Evolutionary conservation across 2,888 invertebrate species (phyloP).

Genomic region (Dryococelus australis): DNA sequence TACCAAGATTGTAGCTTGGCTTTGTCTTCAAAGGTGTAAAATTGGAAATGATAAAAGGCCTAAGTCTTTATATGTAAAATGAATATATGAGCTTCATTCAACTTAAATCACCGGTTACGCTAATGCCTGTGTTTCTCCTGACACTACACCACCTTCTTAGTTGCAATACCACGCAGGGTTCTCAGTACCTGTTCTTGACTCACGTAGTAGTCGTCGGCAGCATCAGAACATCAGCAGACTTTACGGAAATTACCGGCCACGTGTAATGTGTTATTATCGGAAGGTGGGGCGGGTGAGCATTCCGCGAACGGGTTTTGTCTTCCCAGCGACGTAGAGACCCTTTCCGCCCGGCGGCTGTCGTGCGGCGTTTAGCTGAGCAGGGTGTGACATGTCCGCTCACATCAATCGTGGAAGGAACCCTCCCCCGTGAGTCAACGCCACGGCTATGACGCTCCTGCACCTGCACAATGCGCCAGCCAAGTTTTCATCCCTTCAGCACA

Average conservation of each 20-base stretch:
- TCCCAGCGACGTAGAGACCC: neutral
- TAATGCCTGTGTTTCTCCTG: too few species aligned
- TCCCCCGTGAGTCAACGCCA: neutral
- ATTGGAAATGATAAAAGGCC: too few species aligned
- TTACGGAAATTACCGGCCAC: neutral
- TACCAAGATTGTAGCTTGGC: too few species aligned
- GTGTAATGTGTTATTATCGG: neutral
- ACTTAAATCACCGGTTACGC: too few species aligned
- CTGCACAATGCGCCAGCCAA: neutral
- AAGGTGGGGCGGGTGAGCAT: neutral
- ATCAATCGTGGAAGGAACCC: neutral
- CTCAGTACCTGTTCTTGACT: too few species aligned
- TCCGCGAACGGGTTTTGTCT: neutral
- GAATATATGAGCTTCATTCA: too few species aligned
- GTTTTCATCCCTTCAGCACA: neutral
- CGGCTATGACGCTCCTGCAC: neutral
- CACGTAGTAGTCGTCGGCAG: too few species aligned
- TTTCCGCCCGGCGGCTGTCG: neutral
- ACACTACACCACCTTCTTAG: too few species aligned
- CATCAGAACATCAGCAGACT: too few species aligned
- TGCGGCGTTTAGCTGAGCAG: neutral
- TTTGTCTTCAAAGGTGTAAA: too few species aligned
- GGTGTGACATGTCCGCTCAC: neutral
- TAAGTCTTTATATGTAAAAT: too few species aligned
- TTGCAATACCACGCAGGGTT: too few species aligned